phyloP scores from a whole-genome alignment of 2,797 vertebrate species.

The Falco biarmicus region DNA sequence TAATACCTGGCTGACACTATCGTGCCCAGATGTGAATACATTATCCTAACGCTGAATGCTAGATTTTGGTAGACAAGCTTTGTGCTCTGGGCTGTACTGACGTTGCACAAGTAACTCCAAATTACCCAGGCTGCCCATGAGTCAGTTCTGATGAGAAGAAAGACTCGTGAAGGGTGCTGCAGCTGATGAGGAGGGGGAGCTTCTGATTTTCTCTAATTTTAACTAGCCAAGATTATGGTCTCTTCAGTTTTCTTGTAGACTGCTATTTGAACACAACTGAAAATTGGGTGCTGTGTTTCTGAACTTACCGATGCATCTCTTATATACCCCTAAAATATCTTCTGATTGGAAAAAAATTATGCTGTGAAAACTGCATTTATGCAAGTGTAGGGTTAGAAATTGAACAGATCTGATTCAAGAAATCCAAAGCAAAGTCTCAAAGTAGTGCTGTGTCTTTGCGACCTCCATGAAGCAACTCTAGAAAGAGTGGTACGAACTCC shows the following conservation, averaged over 20 bases:
- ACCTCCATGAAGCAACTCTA: neutral
- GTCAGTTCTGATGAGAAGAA: neutral
- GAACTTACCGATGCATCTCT: neutral
- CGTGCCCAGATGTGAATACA: neutral
- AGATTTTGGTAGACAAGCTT: neutral
- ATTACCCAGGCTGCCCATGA: fast-evolving
- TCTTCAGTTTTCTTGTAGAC: neutral
- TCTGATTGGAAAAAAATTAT: neutral
- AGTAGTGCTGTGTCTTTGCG: neutral
- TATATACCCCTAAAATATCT: neutral
- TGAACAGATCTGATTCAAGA: neutral
- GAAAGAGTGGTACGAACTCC: neutral
- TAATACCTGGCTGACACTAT: neutral
- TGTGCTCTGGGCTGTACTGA: neutral
- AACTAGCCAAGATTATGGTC: neutral
- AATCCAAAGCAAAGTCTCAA: neutral
- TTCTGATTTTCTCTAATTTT: neutral
- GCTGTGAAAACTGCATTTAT: neutral
- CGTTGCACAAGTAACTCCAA: neutral
- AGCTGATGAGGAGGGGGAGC: neutral
- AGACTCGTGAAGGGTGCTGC: neutral
- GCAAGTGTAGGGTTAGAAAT: neutral
- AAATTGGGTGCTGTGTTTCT: neutral
- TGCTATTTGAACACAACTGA: neutral
- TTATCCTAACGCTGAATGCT: neutral